Conservation (phyloP, 2,113 vertebrate species). For the Drymodes brunneopygia region DNA sequence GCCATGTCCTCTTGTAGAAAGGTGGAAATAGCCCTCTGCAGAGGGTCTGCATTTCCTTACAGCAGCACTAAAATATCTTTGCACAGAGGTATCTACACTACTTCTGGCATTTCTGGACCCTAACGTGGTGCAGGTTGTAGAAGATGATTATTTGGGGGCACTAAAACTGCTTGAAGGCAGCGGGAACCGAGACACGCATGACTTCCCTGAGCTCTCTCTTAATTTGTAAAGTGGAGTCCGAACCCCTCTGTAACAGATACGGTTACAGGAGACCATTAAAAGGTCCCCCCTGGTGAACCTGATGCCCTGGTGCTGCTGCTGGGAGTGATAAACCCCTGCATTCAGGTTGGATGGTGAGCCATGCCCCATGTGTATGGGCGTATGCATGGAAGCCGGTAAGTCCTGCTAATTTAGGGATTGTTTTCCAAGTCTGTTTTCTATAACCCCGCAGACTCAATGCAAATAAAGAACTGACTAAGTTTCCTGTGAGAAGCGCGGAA, state of each 20-base stretch:
- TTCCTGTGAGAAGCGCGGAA: conserved; percentile 27
- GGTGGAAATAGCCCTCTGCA: neutral
- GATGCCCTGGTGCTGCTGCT: conserved; percentile 46
- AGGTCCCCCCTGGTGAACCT: conserved; percentile 41
- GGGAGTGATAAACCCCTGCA: conserved; percentile 31
- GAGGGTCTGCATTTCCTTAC: neutral
- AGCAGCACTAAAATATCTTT: neutral
- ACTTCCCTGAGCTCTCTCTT: conserved; percentile 45
- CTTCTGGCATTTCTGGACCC: neutral
- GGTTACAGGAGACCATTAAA: conserved; percentile 41
- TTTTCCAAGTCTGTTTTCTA: conserved; percentile 59
- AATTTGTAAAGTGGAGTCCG: conserved; percentile 31
- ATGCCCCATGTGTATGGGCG: neutral
- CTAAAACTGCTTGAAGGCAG: neutral
- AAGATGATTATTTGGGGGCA: neutral
- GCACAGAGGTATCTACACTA: neutral
- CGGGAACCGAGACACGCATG: conserved; percentile 1
- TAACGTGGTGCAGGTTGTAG: neutral
- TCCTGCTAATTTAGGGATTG: conserved; percentile 51
- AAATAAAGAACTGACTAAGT: conserved; percentile 27
- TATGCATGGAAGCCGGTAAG: neutral
- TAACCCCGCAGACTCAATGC: neutral
- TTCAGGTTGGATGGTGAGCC: neutral
- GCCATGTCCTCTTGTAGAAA: neutral
- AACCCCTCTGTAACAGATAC: neutral